Evolutionary conservation across 2,888 invertebrate genomes (phyloP), one percentile per base, ranked within the genome.

Genomic region (Dasypogon diadema): DNA sequence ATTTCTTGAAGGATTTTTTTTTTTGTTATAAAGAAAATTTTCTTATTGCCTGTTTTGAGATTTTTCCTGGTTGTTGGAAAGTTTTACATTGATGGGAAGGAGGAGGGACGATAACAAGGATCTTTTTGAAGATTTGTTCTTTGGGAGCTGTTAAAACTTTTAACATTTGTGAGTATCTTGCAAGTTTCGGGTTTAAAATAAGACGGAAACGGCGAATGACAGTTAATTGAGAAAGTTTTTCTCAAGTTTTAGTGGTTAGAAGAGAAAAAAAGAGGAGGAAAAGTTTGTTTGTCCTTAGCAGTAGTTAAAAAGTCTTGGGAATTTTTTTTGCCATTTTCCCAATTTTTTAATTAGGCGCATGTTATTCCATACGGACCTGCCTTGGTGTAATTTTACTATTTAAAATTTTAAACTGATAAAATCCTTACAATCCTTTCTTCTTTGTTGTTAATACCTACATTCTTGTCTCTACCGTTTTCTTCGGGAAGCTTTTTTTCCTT

Each of bases 161-260:
- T 65, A 65, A 65, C 24, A 46, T 65, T n/a, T 10, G 24, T 65
- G 24, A 65, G 12, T n/a, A 65, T 65, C 24, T 42, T 21, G 24
- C 22, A 60, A 60, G 37, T 60, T 60, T 18, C 14, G 2, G 60
- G 8, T 34, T 34, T 16, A 18, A 18, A 60, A 65, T 22, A 22
- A 14, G 48, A 14, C n/a, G 65, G 14, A 65, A 65, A 65, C 22
- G 65, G 37, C 65, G 65, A 65, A 65, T 48, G 65, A 65, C 65
- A 65, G 48, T 65, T 65, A 65, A 65, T 65, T 65, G 65, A 65
- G 48, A 65, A 65, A 65, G 65, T 46, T 65, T 65, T 65, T 22
- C 8, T 65, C 14, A 14, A 65, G 21, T 46, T 65, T 51, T 51
- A 12, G 42, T 6, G 42, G 10, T 42, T n/a, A n/a, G 4, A 30